These are phyloP conservation scores for Meda fulgida DNA, from an alignment of 2,797 vertebrate species.

Conservation along the genomic window DNA sequence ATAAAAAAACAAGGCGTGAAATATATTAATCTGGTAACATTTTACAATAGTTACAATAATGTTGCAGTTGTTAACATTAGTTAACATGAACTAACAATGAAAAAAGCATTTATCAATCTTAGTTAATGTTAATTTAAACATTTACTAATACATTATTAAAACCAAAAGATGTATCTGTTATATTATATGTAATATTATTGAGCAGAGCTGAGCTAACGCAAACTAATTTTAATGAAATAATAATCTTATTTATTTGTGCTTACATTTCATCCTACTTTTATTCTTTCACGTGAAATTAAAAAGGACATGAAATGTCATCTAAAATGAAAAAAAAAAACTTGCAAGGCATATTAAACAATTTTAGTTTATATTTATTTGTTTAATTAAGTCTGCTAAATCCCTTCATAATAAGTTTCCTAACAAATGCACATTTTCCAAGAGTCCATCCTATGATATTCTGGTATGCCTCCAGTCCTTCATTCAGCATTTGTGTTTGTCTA, in stretches of 20 bases:
- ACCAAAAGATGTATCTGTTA: not conserved
- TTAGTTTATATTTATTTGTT: not conserved
- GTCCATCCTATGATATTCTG: not conserved
- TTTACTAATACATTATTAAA: not conserved
- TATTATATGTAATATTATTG: not conserved
- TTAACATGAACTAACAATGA: not conserved
- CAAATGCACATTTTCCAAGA: not conserved
- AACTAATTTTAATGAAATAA: not conserved
- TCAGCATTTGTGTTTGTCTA: not conserved
- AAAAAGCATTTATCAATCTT: not conserved
- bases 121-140: not conserved
- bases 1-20: not conserved
- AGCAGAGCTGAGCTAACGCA: not conserved
- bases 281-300: not conserved
- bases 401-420: not conserved
- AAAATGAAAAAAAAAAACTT: not conserved
- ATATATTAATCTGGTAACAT: not conserved
- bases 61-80: not conserved
- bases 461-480: not conserved
- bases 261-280: no score
- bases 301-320: not conserved
- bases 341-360: not conserved
- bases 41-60: not conserved
- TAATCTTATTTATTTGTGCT: no score
- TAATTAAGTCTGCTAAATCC: not conserved